Percentiles rank a stretch among this genome's conserved stretches.
Conservation (phyloP, 2,113 vertebrate species). For the Prunella fulvescens region DNA sequence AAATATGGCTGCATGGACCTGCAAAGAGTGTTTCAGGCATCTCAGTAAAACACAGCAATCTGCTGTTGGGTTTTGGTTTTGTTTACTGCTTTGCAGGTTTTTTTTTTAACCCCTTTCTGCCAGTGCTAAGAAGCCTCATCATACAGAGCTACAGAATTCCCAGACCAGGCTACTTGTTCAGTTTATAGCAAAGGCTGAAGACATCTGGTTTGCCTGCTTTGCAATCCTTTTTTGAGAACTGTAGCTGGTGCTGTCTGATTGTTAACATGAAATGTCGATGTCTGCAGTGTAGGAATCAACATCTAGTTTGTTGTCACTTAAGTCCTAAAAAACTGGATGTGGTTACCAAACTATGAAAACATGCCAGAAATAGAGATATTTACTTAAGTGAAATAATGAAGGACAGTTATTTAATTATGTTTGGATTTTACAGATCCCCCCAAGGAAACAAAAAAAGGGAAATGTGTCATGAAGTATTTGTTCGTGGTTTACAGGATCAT, state of each 20-base stretch:
- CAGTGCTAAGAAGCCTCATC: not conserved
- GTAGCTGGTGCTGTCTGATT: not conserved
- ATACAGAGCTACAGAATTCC: not conserved
- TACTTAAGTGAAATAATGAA: not conserved
- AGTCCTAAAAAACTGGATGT: not conserved
- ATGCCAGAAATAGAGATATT: not conserved
- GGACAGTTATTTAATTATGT: not conserved
- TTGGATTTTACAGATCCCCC: not conserved
- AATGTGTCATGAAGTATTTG: not conserved
- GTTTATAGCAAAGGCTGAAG: not conserved
- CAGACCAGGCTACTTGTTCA: not conserved
- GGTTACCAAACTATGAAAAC: not conserved
- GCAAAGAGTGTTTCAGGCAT: not conserved
- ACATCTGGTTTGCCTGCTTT: not conserved
- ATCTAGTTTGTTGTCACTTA: not conserved
- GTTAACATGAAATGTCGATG: not conserved
- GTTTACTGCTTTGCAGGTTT: not conserved
- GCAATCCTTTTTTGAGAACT: not conserved
- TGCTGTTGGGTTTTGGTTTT: not conserved
- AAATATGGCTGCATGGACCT: not conserved
- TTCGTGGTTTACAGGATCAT: not conserved
- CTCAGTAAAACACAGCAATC: not conserved
- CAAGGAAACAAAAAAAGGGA: not conserved
- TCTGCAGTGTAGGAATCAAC: not conserved
- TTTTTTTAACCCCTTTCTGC: not conserved